Percentiles rank a stretch among this genome's conserved stretches.
phyloP scores from a whole-genome alignment of 2,113 vertebrate species.

The Sapayoa aenigma region DNA sequence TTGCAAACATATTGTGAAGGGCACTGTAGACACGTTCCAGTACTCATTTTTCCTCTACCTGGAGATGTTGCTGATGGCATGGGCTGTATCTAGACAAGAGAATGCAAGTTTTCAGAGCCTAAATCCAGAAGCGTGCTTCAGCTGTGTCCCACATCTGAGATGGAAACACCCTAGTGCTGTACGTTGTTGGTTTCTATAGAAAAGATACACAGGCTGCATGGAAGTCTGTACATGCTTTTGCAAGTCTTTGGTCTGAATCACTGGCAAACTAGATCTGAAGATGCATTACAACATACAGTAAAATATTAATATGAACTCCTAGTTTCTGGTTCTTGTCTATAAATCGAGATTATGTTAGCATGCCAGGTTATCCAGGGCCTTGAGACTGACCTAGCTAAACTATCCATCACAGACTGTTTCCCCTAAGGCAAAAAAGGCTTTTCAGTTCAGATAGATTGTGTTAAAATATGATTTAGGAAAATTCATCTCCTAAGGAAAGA shows the following conservation, averaged over 20 bases:
- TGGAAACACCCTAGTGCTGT: not conserved
- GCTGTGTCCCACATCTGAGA: not conserved
- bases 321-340: not conserved
- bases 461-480: not conserved
- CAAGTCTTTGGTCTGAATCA: not conserved
- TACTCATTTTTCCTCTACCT: not conserved
- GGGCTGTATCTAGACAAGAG: not conserved
- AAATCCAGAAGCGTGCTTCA: not conserved
- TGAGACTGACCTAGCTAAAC: not conserved
- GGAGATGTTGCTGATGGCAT: not conserved
- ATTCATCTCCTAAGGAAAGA: not conserved
- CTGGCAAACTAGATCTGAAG: not conserved
- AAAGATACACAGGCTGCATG: not conserved
- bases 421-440: accelerated
- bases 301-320: not conserved
- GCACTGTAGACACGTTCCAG: accelerated
- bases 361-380: not conserved
- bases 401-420: not conserved
- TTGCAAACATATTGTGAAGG: accelerated
- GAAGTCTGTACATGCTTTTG: not conserved
- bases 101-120: not conserved
- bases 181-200: accelerated
- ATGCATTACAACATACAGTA: not conserved
- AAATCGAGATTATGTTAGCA: not conserved
- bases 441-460: not conserved